Evolutionary conservation across 2,888 invertebrate genomes (phyloP), one percentile per base, ranked within the genome.

Genomic region (Xylota sylvarum): DNA sequence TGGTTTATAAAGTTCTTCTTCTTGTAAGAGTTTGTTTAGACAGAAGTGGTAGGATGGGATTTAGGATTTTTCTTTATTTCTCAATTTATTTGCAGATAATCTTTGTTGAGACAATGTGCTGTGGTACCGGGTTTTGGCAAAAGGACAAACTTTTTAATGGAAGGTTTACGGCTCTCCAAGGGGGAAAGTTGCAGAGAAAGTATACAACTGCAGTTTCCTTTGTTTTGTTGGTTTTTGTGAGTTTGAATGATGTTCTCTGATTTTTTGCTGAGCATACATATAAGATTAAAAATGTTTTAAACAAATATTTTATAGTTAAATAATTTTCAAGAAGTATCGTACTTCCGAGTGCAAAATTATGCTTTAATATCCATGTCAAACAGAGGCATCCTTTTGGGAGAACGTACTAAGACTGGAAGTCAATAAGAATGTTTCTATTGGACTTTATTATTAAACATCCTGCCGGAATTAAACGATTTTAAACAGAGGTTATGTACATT

Each of bases 141-240:
- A 19, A 19, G 4, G 23, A 50, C 4, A 23, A 50, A 50, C 10
- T 50, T 50, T 50, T 50, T 50, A 23, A 50, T 50, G 50, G 23
- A 4, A 10, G 50, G 4, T 12, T n/a, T 43, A 14, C 1, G 23
- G 10, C 23, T 19, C 0, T 23, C 23, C 10, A 5, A 50, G 23
- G 50, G 23, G 50, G 4, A 23, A 50, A 50, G 50, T 50, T 50
- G 23, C 12, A 19, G 50, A 12, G 19, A 50, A 50, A 23, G 50
- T 50, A 12, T 9, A 50, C 10, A 5, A 50, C 19, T 23, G 10
- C 10, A 12, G 50, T 19, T 50, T 23, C 3, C 0, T 1, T 23
- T 50, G 50, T 50, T 9, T 19, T 23, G 10, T 50, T 50, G 10
- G 7, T 12, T 23, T 6, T 40, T 40, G n/a, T n/a, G 43, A 14